Evolutionary conservation across 2,797 vertebrate species (phyloP), one percentile per base, ranked within the genome.

Genomic region (Amblyraja radiata): DNA sequence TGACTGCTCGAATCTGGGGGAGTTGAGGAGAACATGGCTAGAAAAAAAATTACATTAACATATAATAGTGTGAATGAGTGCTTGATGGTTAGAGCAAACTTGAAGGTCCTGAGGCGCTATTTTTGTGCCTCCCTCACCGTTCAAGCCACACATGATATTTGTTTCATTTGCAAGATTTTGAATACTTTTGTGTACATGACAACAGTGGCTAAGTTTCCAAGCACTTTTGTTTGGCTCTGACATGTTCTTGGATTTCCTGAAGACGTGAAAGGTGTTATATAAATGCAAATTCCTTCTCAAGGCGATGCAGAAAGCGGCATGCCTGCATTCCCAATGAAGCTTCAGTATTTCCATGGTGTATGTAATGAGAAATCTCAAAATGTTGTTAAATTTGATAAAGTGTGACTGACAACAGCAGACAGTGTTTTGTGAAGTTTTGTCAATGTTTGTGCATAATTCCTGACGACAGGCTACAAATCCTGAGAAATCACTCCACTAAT

Each of bases 331-430:
- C 46, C 46, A 61, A 58, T 39, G 36, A 79, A 79, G 36, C 14
- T 18, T 39, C 78, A 79, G 6, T 79, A 39, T 39, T 79, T 39
- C 5, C 7, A 46, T 83, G 80, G 46, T 46, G 58, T 10, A 6
- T 58, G 54, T 83, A 54, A 83, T 83, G 80, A 83, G 54, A 83
- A 83, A 58, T 83, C 80, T 58, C 80, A 61, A 58, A 83, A 39
- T 39, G 78, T 79, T 79, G 78, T 79, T 7, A 39, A 36, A 79
- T 18, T 39, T 39, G 36, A 83, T 83, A 11, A 83, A 58, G 21
- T 83, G 46, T 58, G 54, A 83, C 80, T 83, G 80, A 83, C 80
- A 83, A 58, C 3, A 28, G 80, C 54, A 25, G 58, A 54, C 46
- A 83, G 9, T 28, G 46, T 83, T 28, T 83, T 61, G 80, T 13